A percentile compares a stretch with the other conserved stretches of the same genome.
These are phyloP conservation scores for Holcopasites calliopsidis DNA, from an alignment of 1,140 invertebrate genomes.

Conservation along the genomic window DNA sequence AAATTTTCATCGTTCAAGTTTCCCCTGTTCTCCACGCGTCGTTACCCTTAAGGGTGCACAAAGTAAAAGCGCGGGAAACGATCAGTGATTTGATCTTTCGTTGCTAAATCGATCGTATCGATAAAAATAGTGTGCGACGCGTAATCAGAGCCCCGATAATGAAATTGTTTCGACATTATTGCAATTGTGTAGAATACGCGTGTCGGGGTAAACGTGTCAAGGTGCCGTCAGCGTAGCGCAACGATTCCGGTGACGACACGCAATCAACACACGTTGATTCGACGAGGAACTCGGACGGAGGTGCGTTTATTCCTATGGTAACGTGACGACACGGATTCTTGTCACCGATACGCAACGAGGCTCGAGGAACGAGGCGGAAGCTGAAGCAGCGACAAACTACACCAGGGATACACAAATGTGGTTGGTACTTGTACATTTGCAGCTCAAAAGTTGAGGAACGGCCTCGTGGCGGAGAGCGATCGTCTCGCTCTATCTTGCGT, in stretches of 20 bases:
- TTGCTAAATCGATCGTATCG: conserved; percentile 4
- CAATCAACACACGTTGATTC: conserved; percentile 27
- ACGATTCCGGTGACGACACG: conserved; percentile 39
- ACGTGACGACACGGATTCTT: conserved; percentile 47
- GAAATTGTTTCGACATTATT: conserved; percentile 32
- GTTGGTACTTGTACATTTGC: conserved; percentile 56
- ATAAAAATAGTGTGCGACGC: conserved; percentile 12
- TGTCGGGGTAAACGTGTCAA: conserved; percentile 74
- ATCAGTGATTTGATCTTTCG: background rate
- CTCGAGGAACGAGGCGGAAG: conserved; percentile 22
- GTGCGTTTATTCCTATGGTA: conserved; percentile 46
- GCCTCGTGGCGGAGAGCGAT: conserved; percentile 41
- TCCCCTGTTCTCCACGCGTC: background rate
- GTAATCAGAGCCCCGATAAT: conserved; percentile 28
- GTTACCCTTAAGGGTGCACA: background rate
- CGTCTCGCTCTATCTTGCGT: conserved; percentile 34
- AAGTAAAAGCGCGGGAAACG: conserved; percentile 29
- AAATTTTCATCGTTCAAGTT: conserved; percentile 11
- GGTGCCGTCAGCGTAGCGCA: conserved; percentile 57
- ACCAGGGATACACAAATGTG: conserved; percentile 52
- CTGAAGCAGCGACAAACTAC: conserved; percentile 25
- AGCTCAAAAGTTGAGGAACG: conserved; percentile 49
- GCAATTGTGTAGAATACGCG: conserved; percentile 36
- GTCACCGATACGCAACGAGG: conserved; percentile 27
- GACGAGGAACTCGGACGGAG: conserved; percentile 39